Conservation (phyloP, 1,140 invertebrate species). For the Samia ricini region DNA sequence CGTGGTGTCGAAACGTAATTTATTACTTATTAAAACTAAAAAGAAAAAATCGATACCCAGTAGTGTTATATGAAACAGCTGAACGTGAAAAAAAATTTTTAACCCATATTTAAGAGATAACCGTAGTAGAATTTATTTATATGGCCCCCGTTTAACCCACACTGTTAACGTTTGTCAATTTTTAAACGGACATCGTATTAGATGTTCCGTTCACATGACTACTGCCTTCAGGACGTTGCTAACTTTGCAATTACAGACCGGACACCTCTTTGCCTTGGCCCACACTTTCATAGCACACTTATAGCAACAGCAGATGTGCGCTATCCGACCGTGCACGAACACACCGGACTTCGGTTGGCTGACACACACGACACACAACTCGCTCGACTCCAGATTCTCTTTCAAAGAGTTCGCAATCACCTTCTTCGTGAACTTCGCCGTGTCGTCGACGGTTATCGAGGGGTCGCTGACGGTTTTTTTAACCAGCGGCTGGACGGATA, state of each 20-base stretch:
- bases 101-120: not conserved
- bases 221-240: conserved; percentile 81
- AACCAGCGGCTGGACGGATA: conserved; percentile 34
- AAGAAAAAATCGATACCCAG: not conserved
- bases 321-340: conserved; percentile 81
- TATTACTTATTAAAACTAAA: too few relatives aligned
- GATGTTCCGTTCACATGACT: conserved; percentile 49
- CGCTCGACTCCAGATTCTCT: conserved; percentile 39
- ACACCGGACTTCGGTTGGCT: conserved; percentile 80
- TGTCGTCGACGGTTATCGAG: conserved; percentile 36
- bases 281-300: conserved; percentile 82
- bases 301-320: conserved; percentile 84
- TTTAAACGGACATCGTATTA: not conserved
- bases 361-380: conserved; percentile 80
- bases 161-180: not conserved
- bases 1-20: too few relatives aligned
- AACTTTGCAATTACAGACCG: conserved; percentile 82
- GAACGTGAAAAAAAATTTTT: not conserved
- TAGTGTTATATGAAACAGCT: not conserved
- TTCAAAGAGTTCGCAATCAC: conserved; percentile 33
- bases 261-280: conserved; percentile 80
- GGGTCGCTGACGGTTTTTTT: conserved; percentile 68
- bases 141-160: not conserved
- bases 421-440: conserved; percentile 29
- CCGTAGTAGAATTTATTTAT: not conserved